These are phyloP conservation scores for Tangara arthus DNA, from an alignment of 2,797 vertebrate species.

Conservation along the genomic window DNA sequence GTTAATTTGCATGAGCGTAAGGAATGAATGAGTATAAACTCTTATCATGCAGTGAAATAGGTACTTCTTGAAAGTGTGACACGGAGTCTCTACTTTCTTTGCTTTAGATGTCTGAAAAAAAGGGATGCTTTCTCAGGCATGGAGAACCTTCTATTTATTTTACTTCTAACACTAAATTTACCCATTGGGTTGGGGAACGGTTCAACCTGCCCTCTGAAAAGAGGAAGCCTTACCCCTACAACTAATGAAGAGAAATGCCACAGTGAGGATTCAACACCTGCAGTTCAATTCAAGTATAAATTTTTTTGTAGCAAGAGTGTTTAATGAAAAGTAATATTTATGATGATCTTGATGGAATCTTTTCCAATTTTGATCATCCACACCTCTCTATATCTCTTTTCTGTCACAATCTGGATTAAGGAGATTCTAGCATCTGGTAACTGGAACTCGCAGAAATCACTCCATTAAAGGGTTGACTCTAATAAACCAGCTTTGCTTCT, in stretches of 20 bases:
- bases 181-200: accelerated
- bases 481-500: neutral
- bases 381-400: neutral
- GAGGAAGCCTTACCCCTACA: neutral
- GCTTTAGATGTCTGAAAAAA: neutral
- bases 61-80: neutral
- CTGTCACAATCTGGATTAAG: neutral
- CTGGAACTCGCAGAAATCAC: neutral
- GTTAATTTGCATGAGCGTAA: neutral
- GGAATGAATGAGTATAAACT: neutral
- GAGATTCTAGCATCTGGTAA: neutral
- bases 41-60: neutral
- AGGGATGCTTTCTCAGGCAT: neutral
- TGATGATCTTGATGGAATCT: neutral
- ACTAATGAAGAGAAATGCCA: neutral
- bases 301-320: neutral
- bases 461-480: neutral
- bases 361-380: neutral
- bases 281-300: neutral
- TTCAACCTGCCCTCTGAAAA: neutral
- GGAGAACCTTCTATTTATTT: neutral
- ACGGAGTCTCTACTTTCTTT: neutral
- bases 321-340: neutral
- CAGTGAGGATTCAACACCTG: accelerated
- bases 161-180: neutral